Evolutionary conservation across 2,888 invertebrate genomes (phyloP), one percentile per base, ranked within the genome.

Genomic region (Tortrix viridana): DNA sequence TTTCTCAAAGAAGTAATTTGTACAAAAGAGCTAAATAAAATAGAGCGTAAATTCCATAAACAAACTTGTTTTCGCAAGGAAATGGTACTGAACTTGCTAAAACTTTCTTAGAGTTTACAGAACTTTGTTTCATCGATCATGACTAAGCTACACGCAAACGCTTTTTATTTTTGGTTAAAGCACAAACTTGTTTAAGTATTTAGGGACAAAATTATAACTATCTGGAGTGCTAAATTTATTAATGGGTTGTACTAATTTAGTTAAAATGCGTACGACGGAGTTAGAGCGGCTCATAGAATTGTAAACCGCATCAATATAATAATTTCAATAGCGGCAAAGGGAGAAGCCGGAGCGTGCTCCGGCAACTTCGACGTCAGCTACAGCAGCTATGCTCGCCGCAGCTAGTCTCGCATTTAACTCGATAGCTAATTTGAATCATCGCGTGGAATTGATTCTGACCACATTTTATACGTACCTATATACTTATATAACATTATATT

Each of bases 311-410:
- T 26, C 44, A 55, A 56, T 50, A 62, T 57, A 53, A 62, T 57
- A 53, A 58, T 58, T 43, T 53, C 63, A 47, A 57, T 57, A 52
- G 44, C 16, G 14, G 46, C 16, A 47, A 57, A 63, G 46, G 20
- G 3, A 14, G 1, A 63, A 58, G 32, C 48, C 43, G n/a, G 62
- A 50, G 43, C 23, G 57, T 52, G 14, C 22, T 41, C 52, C 23
- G 32, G 22, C 23, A 63, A 63, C 58, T 63, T 63, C n/a, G 32
- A 23, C 63, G 53, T 53, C 63, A 22, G 52, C 20, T n/a, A 6
- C 5, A 26, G 37, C 62, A 38, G 43, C 18, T 20, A 14, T n/a
- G 5, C 19, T 18, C 26, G 32, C 56, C 47, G 12, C 43, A 16
- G 41, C 41, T 32, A 52, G 23, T 53, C 26, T 26, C 37, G 19